Evolutionary conservation across 2,113 vertebrate genomes (phyloP), one percentile per base, ranked within the genome.

Genomic region (Takifugu bimaculatus): DNA sequence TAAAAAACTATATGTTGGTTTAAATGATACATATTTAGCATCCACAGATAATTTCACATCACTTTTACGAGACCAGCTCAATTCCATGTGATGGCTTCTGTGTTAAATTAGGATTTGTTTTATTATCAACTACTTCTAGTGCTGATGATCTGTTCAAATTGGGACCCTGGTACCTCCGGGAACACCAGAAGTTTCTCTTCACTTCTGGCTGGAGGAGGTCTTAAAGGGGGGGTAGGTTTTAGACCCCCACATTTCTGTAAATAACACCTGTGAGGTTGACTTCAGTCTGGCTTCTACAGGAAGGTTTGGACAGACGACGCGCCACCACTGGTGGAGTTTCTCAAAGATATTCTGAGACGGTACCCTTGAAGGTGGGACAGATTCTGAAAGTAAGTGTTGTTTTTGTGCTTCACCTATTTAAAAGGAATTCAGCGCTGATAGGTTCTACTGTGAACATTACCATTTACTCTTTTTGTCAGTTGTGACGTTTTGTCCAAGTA

Each of bases 311-410:
- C 97, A 99, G 78, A 97, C 96, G 13, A 99, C 96, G n/a, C n/a
- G 3, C 97, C 97, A 35, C 97, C 97, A 0, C 91, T 99, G 58
- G 97, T 99, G 42, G 96, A 99, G 80, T 99, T 99, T 85, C 88
- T 99, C 66, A 99, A 98, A 81, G 97, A 99, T 80, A 99, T 99
- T 85, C 88, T 99, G 70, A 92, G 94, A 85, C 90, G 97, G 76
- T 99, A 99, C 43, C 97, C 97, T 47, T n/a, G 97, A 99, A 87
- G 97, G 97, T 85, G 97, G 97, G n/a, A 70, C 97, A 99, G 69
- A 99, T 99, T 85, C 88, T 99, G 64, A 99, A 99, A 93, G 97
- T 99, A 92, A 74, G 81, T 60, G 5, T 9, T 1, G 1, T 20
- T 20, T 20, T 20, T 20, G 20, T 20, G 20, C 20, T 20, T 20